These are phyloP conservation scores for Micropoecilia bifurca DNA, from an alignment of 2,797 vertebrate genomes.

Conservation along the genomic window DNA sequence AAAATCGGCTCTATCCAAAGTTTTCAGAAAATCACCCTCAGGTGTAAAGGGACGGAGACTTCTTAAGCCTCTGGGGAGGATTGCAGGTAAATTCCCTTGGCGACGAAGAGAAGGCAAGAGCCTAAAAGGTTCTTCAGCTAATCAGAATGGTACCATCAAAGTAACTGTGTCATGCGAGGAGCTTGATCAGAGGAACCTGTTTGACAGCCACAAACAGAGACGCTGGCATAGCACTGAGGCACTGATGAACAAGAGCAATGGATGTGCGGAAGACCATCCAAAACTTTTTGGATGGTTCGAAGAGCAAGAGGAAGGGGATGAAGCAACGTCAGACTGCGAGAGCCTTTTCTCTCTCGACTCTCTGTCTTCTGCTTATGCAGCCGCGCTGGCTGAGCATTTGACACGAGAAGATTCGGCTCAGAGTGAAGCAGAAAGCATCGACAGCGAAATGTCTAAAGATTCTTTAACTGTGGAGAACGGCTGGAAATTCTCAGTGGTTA, in stretches of 20 bases:
- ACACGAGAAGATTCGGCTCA: constrained; percentile 76
- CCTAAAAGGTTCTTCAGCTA: constrained; percentile 53
- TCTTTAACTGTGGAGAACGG: constrained; percentile 78
- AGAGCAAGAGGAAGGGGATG: constrained; percentile 70
- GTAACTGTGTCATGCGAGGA: constrained; percentile 83
- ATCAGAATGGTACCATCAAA: constrained; percentile 67
- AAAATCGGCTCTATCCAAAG: constrained; percentile 75
- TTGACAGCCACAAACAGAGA: constrained; percentile 61
- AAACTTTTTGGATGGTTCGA: constrained; percentile 71
- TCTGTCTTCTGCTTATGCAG: constrained; percentile 86
- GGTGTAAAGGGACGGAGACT: constrained; percentile 60
- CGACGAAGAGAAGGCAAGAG: constrained; percentile 54
- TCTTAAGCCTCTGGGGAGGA: constrained; percentile 66
- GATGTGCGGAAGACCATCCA: constrained; percentile 72
- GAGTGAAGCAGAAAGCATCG: constrained; percentile 88
- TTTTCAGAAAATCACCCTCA: constrained; percentile 79
- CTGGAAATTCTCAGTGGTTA: constrained; percentile 44
- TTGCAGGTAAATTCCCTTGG: constrained; percentile 60
- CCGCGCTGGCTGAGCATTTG: constrained; percentile 77
- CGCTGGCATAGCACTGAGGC: constrained; percentile 83
- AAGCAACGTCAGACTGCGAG: constrained; percentile 86
- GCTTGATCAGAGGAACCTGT: constrained; percentile 73
- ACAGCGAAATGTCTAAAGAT: constrained; percentile 93
- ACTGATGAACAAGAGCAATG: constrained; percentile 70
- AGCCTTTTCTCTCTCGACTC: constrained; percentile 93